phyloP scores from a whole-genome alignment of 2,888 invertebrate genomes.

The Caenorhabditis angaria region DNA sequence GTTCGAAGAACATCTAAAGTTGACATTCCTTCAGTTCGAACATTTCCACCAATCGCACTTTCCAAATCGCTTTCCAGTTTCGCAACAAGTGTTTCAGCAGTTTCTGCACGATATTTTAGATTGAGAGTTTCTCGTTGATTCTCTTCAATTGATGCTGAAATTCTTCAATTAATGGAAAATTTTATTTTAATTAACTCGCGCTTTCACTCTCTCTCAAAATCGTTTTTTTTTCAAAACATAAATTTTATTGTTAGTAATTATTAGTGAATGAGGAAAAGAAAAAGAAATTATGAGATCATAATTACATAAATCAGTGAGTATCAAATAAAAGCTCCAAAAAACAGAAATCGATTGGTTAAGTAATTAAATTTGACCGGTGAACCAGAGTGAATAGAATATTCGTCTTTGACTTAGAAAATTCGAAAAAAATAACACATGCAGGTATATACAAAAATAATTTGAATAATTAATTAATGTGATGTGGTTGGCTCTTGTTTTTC shows the following conservation, averaged over 20 bases:
- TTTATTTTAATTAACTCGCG: background rate
- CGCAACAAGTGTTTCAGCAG: constrained; percentile 35
- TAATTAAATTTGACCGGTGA: background rate
- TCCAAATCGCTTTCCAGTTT: constrained; percentile 50
- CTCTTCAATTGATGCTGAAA: constrained; percentile 41
- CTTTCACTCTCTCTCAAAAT: background rate
- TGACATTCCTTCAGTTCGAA: constrained; percentile 20
- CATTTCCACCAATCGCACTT: constrained; percentile 27
- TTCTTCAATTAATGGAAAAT: background rate
- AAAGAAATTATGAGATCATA: constrained; percentile 5
- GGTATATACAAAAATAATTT: constrained; percentile 4
- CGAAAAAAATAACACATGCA: background rate
- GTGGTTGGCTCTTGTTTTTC: constrained; percentile 22
- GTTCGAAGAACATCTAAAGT: constrained; percentile 33
- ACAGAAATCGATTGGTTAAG: background rate
- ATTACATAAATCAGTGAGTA: constrained; percentile 9
- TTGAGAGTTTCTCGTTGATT: constrained; percentile 23
- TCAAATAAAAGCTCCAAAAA: constrained; percentile 6
- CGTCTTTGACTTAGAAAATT: background rate
- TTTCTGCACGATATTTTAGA: constrained; percentile 19
- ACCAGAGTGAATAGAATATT: constrained; percentile 3
- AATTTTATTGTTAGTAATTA: constrained; percentile 7
- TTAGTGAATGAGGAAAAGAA: background rate
- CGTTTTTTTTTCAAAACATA: background rate
- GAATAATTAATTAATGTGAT: background rate